Evolutionary conservation across 2,113 vertebrate genomes (phyloP).

Genomic region (Syngnathus typhle): DNA sequence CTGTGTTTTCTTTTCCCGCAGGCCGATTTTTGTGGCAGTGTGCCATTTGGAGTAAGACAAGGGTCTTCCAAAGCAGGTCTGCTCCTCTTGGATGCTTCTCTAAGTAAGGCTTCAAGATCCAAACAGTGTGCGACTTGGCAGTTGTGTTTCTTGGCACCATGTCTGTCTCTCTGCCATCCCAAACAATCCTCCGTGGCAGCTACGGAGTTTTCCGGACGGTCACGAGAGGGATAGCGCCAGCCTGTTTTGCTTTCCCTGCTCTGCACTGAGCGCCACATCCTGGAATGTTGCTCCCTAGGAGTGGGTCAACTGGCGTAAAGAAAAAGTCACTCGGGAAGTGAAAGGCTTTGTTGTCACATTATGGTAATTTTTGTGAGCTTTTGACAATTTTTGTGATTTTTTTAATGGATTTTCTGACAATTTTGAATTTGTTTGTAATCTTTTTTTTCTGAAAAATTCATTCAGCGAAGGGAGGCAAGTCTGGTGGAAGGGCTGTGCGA

Average conservation of each 20-base stretch:
- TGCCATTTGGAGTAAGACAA: too few relatives aligned
- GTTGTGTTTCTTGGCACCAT: slow-evolving; percentile 47
- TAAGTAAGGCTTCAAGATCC: too few relatives aligned
- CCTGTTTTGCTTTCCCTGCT: slow-evolving; percentile 42
- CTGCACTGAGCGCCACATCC: slow-evolving; percentile 46
- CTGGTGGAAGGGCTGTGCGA: slow-evolving; percentile 28
- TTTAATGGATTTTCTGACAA: too few relatives aligned
- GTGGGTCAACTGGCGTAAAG: slow-evolving; percentile 43
- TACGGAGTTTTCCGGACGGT: slow-evolving; percentile 48
- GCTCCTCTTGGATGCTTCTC: too few relatives aligned
- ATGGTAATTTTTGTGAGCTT: too few relatives aligned
- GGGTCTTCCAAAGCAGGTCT: too few relatives aligned
- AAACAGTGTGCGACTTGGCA: too few relatives aligned
- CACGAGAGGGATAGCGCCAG: slow-evolving; percentile 42
- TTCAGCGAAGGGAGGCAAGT: slow-evolving; percentile 4
- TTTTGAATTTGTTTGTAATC: neutral
- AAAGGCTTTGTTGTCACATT: too few relatives aligned
- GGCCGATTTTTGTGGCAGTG: too few relatives aligned
- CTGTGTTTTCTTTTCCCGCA: too few relatives aligned
- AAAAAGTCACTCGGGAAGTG: neutral
- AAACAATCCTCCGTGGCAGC: slow-evolving; percentile 47
- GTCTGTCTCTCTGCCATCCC: slow-evolving; percentile 53
- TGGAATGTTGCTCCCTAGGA: slow-evolving; percentile 41
- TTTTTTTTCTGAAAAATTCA: neutral
- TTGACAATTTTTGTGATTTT: too few relatives aligned